phyloP scores from a whole-genome alignment of 1,140 invertebrate genomes.

The Aphaenogaster ashmeadi region DNA sequence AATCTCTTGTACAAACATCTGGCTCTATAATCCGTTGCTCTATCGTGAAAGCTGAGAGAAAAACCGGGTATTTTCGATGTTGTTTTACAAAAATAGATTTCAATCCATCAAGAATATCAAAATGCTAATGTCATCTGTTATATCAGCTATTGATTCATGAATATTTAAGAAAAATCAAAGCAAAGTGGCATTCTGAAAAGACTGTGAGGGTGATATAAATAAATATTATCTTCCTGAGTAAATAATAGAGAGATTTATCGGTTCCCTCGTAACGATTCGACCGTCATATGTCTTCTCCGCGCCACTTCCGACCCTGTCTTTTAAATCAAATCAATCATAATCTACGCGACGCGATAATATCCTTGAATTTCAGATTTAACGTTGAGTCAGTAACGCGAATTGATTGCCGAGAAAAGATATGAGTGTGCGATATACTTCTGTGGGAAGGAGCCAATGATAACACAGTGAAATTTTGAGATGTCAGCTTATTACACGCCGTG shows the following conservation, averaged over 20 bases:
- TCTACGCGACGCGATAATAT: conserved; percentile 55
- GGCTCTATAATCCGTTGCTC: conserved; percentile 60
- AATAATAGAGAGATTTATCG: conserved; percentile 37
- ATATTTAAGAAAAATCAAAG: conserved; percentile 3
- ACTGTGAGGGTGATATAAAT: neutral
- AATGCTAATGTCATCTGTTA: neutral
- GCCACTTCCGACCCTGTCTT: conserved; percentile 48
- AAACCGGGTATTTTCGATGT: conserved; percentile 17
- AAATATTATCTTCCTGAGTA: neutral
- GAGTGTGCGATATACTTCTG: neutral
- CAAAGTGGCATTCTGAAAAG: neutral
- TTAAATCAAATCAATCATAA: conserved; percentile 62
- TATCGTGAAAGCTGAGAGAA: conserved; percentile 39
- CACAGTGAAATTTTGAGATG: conserved; percentile 47
- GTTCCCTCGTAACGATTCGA: conserved; percentile 3
- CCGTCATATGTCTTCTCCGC: conserved; percentile 7
- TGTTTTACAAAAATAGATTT: conserved; percentile 6
- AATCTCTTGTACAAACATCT: conserved; percentile 75
- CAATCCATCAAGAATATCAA: neutral
- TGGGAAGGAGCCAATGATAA: neutral
- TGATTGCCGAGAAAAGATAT: conserved; percentile 34
- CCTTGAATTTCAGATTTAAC: conserved; percentile 49
- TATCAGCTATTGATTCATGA: neutral
- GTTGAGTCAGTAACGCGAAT: conserved; percentile 56
- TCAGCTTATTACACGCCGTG: conserved; percentile 22